Evolutionary conservation across 2,888 invertebrate species (phyloP).

Genomic region (Pristionchus arcanus): DNA sequence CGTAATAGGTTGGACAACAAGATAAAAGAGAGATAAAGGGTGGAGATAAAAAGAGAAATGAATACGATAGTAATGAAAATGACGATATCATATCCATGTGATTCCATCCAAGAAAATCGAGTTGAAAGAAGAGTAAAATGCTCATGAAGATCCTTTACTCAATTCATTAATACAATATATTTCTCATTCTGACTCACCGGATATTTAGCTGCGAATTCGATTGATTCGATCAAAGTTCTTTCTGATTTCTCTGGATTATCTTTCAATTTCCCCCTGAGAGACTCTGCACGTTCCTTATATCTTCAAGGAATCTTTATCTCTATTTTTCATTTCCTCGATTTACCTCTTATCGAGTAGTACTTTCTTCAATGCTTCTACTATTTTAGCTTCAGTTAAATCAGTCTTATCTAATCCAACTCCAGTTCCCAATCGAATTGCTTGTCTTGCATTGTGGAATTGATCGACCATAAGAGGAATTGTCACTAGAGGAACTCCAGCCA

Average conservation of each 20-base stretch:
- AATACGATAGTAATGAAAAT: neutral
- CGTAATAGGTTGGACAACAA: neutral
- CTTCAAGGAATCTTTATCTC: neutral
- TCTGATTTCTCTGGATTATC: conserved; percentile 32
- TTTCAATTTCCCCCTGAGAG: neutral
- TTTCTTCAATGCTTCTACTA: conserved; percentile 19
- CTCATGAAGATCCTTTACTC: conserved; percentile 2
- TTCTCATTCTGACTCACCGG: neutral
- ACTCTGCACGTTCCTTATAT: neutral
- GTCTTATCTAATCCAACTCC: conserved; percentile 33
- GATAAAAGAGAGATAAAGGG: neutral
- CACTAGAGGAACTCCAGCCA: conserved; percentile 40
- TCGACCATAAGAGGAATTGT: conserved; percentile 42
- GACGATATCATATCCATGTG: conserved; percentile 47
- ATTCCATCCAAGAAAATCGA: neutral
- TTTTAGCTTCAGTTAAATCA: neutral
- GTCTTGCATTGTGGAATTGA: conserved; percentile 47
- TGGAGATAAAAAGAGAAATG: neutral
- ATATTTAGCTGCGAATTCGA: conserved; percentile 33
- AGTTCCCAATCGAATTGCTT: conserved; percentile 32
- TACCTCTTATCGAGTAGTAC: neutral
- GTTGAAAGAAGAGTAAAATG: neutral
- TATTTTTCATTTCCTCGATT: neutral
- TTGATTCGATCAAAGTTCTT: conserved; percentile 15
- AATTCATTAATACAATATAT: neutral